A percentile compares a stretch with the other conserved stretches of the same genome.
Conservation (phyloP, 1,140 invertebrate species). For the Drosophila santomea region DNA sequence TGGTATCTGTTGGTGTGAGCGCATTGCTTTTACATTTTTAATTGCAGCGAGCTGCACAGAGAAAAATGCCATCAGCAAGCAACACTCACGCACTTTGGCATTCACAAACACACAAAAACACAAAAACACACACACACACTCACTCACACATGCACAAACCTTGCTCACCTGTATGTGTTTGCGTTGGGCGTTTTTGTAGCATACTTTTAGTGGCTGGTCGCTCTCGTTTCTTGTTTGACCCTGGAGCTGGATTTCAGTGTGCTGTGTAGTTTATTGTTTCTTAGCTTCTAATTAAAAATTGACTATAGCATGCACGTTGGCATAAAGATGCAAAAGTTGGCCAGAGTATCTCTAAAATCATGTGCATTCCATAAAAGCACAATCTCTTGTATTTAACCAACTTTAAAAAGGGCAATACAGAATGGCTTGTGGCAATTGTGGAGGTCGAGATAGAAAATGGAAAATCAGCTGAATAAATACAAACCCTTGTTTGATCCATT, state of each 20-base stretch:
- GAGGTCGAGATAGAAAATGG: not conserved
- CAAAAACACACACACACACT: not conserved
- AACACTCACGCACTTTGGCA: constrained; percentile 30
- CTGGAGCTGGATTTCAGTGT: constrained; percentile 25
- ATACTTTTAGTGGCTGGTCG: constrained; percentile 63
- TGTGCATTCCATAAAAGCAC: constrained; percentile 17
- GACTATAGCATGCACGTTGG: constrained; percentile 22
- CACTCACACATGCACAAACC: not conserved
- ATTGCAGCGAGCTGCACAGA: constrained; percentile 49
- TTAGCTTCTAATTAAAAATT: constrained; percentile 64
- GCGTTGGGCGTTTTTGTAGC: constrained; percentile 52
- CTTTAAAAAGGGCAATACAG: constrained; percentile 9
- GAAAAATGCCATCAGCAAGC: constrained; percentile 24
- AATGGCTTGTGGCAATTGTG: not conserved
- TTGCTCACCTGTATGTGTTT: constrained; percentile 29
- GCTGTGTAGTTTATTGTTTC: constrained; percentile 49
- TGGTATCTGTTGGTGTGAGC: constrained; percentile 14
- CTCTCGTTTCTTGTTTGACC: constrained; percentile 44
- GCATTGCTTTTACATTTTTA: constrained; percentile 72
- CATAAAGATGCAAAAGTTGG: not conserved
- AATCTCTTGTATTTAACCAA: constrained; percentile 19
- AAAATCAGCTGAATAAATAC: constrained; percentile 21
- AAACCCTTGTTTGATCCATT: constrained; percentile 20
- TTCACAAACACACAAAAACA: not conserved
- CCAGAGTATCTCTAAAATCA: constrained; percentile 5